Evolutionary conservation across 2,113 vertebrate genomes (phyloP), one percentile per base, ranked within the genome.

Genomic region (Laticauda laticaudata): DNA sequence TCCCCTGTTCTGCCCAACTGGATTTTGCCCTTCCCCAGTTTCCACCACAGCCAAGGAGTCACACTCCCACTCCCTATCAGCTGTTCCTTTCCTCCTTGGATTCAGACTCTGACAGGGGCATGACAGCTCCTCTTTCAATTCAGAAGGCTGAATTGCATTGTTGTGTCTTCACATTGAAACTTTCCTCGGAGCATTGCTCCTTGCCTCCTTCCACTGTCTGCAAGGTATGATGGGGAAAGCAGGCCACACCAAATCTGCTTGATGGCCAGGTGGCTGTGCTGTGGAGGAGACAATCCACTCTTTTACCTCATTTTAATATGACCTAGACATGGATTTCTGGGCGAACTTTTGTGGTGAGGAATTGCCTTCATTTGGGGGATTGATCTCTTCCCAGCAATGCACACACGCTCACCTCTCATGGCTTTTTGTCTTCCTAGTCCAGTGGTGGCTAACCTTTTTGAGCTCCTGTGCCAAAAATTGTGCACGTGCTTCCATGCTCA

Each of bases 131-230:
- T 64, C 95, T 97, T 87, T 86, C 88, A 51, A 9, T 51, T 93
- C 56, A 21, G 55, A 90, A 64, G n/a, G 21, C 51, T 45, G 64
- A 53, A 8, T 10, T 61, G 88, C 11, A 12, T 18, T 53, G 53
- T 18, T 85, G 48, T 75, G 53, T 23, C 48, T 96, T 96, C 96
- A 95, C 95, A 75, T 86, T 93, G 94, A 95, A 94, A 57, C 92
- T 95, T 95, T 96, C 93, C 91, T 96, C 92, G 92, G 93, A 93
- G 94, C 94, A 53, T 96, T 95, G 95, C 94, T 95, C 94, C 95
- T 94, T 88, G 95, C 95, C 95, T 95, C 95, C 88, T 95, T 95
- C 95, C 87, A 95, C 93, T 94, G 94, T 95, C 94, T 94, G 95
- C 94, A 96, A 96, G 56, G 26, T 11, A 21, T 88, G 34, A 59